Percentiles rank a stretch among this genome's conserved stretches.
These are phyloP conservation scores for Tinea semifulvella DNA, from an alignment of 2,888 invertebrate genomes.

Conservation along the genomic window DNA sequence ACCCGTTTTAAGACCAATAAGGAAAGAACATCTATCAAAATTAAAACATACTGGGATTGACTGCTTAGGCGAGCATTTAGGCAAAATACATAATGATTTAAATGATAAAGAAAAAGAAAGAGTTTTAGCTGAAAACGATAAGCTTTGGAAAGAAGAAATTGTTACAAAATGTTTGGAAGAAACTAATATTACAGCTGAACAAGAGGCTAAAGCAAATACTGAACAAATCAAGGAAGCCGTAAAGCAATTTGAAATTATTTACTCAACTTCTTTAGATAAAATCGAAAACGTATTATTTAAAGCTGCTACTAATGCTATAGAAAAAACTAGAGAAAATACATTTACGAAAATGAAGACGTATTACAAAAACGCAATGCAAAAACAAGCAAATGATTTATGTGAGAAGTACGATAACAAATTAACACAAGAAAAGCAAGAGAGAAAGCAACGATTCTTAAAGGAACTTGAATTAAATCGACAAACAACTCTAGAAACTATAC, in stretches of 20 bases:
- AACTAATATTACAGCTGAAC: conserved; percentile 19
- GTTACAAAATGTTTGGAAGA: conserved; percentile 24
- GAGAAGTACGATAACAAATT: conserved; percentile 35
- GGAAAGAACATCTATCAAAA: conserved; percentile 32
- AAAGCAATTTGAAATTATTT: conserved; percentile 35
- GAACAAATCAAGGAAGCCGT: conserved; percentile 32
- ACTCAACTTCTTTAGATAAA: conserved; percentile 33
- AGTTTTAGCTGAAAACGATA: conserved; percentile 32
- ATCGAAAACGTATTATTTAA: conserved; percentile 38
- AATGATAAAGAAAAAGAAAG: conserved; percentile 31
- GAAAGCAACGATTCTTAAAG: conserved; percentile 35
- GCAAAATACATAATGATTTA: conserved; percentile 27
- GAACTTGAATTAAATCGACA: conserved; percentile 29
- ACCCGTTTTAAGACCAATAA: conserved; percentile 38
- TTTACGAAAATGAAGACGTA: conserved; percentile 33
- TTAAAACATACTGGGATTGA: conserved; percentile 38
- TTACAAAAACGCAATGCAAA: conserved; percentile 31
- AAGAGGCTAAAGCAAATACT: conserved; percentile 32
- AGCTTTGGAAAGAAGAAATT: conserved; percentile 35
- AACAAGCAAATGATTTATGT: conserved; percentile 39
- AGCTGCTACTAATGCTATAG: conserved; percentile 35
- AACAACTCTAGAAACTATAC: conserved; percentile 28
- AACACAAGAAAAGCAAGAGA: conserved; percentile 28
- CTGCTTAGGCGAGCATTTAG: conserved; percentile 29
- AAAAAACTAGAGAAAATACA: conserved; percentile 28